These are phyloP conservation scores for Calliopsis andreniformis DNA, from an alignment of 1,140 invertebrate species.

Conservation along the genomic window DNA sequence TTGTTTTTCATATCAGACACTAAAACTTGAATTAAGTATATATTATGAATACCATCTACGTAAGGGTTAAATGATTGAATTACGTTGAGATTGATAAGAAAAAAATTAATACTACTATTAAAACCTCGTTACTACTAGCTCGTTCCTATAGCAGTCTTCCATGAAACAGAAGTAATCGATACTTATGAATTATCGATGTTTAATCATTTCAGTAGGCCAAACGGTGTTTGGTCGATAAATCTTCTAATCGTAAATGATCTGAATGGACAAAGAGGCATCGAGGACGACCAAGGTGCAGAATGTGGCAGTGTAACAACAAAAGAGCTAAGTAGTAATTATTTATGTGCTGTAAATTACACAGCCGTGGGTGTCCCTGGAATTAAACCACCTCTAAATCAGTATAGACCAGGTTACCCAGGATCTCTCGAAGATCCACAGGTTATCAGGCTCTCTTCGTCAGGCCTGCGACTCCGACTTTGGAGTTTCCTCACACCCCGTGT, in stretches of 20 bases:
- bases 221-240: slow-evolving; percentile 70
- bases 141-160: slow-evolving; percentile 48
- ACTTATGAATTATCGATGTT: slow-evolving; percentile 72
- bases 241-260: slow-evolving; percentile 65
- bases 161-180: slow-evolving; percentile 43
- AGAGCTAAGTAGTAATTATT: slow-evolving; percentile 76
- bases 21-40: too few relatives aligned
- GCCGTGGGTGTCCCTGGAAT: slow-evolving; percentile 63
- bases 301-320: slow-evolving; percentile 69
- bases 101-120: too few relatives aligned
- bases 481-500: slow-evolving; percentile 45
- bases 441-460: slow-evolving; percentile 19
- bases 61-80: too few relatives aligned
- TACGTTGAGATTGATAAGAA: too few relatives aligned
- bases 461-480: slow-evolving; percentile 28
- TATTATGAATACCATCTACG: too few relatives aligned
- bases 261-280: slow-evolving; percentile 64
- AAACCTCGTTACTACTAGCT: too few relatives aligned
- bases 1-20: too few relatives aligned
- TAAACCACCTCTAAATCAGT: slow-evolving; percentile 75
- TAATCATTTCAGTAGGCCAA: slow-evolving; percentile 68
- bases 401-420: slow-evolving; percentile 61
- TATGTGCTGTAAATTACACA: slow-evolving; percentile 70
- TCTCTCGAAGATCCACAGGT: slow-evolving; percentile 16
- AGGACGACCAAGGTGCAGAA: slow-evolving; percentile 26